Percentiles rank a stretch among this genome's conserved stretches.
These are phyloP conservation scores for Argyra leucocephala DNA, from an alignment of 2,888 invertebrate species.

Conservation along the genomic window DNA sequence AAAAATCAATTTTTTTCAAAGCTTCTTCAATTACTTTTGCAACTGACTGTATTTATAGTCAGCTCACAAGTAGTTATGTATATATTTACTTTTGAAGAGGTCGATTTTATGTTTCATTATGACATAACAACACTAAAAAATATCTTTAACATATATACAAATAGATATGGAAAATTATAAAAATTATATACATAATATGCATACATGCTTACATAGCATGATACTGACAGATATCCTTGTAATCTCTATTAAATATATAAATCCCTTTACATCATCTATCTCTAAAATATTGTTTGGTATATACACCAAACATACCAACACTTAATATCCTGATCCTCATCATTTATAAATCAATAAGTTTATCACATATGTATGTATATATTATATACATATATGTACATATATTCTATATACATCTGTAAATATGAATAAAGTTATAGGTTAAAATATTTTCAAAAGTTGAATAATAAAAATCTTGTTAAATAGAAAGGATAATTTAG, in stretches of 20 bases:
- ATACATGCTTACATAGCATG: background rate
- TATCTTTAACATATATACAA: background rate
- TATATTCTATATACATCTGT: background rate
- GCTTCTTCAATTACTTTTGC: too few relatives aligned
- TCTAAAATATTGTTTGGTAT: too few relatives aligned
- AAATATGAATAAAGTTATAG: background rate
- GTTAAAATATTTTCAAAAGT: background rate
- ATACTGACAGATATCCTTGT: constrained; percentile 1
- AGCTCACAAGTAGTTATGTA: too few relatives aligned
- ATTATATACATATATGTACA: background rate
- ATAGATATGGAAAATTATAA: background rate
- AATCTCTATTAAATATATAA: background rate
- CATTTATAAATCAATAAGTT: background rate
- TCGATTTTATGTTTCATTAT: too few relatives aligned
- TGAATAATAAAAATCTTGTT: background rate
- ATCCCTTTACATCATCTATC: background rate
- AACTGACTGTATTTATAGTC: too few relatives aligned
- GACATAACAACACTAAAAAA: too few relatives aligned
- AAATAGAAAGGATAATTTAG: too few relatives aligned
- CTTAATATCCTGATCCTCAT: background rate
- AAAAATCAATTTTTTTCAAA: too few relatives aligned
- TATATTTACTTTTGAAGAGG: too few relatives aligned
- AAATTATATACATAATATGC: background rate
- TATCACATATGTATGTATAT: background rate
- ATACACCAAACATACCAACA: background rate